Conservation (phyloP, 2,888 invertebrate genomes). For the Machimus rusticus region DNA sequence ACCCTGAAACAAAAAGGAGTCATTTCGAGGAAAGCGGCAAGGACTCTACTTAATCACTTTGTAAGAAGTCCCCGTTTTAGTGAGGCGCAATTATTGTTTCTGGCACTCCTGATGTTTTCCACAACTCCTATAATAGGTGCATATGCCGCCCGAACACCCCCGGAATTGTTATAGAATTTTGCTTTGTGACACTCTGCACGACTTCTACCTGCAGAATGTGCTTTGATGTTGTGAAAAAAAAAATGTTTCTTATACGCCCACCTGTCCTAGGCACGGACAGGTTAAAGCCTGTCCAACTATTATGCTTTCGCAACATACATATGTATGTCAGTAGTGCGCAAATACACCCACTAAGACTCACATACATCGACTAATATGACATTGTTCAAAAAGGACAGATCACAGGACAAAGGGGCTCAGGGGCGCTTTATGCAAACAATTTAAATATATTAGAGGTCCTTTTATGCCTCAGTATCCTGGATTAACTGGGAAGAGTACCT, state of each 20-base stretch:
- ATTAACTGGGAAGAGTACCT: neutral
- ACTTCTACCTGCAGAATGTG: neutral
- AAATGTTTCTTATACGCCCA: neutral
- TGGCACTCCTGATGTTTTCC: neutral
- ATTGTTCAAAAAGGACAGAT: neutral
- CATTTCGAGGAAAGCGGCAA: neutral
- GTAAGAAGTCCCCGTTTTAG: neutral
- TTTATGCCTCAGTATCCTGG: neutral
- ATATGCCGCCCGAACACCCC: neutral
- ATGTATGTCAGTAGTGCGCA: neutral
- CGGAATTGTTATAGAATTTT: neutral
- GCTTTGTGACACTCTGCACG: neutral
- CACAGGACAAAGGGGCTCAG: neutral
- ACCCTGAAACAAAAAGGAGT: neutral
- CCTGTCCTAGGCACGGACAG: neutral
- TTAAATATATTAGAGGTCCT: neutral
- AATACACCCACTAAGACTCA: neutral
- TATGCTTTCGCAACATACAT: neutral
- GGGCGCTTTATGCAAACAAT: neutral
- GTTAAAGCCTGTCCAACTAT: neutral
- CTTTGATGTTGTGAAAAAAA: neutral
- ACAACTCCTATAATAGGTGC: neutral
- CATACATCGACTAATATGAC: neutral
- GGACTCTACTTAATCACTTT: neutral
- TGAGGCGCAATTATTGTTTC: neutral